Evolutionary conservation across 2,113 vertebrate genomes (phyloP).

Genomic region (Antennarius striatus): DNA sequence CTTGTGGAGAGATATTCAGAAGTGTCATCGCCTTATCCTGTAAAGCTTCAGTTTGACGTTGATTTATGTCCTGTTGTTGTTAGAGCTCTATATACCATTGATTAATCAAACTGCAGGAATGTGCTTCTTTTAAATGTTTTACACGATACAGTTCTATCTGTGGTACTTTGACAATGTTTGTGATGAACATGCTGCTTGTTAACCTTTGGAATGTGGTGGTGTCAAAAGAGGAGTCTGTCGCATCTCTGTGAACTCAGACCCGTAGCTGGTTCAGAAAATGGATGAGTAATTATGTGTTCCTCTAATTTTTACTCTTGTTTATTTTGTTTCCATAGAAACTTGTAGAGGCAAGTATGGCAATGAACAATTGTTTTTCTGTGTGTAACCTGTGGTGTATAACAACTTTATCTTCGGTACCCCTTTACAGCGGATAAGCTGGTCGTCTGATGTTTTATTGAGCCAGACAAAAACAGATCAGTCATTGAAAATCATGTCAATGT

Average conservation of each 20-base stretch:
- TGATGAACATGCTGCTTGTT: slow-evolving; percentile 22
- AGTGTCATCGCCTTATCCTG: slow-evolving; percentile 52
- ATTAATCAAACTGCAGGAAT: slow-evolving; percentile 3
- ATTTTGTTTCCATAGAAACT: slow-evolving; percentile 96
- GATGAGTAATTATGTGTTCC: slow-evolving; percentile 42
- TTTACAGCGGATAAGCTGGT: slow-evolving; percentile 29
- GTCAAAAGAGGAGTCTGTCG: slow-evolving; percentile 25
- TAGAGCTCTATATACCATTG: slow-evolving; percentile 1
- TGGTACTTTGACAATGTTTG: slow-evolving; percentile 25
- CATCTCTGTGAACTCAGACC: slow-evolving; percentile 40
- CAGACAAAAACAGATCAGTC: no score
- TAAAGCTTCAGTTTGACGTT: slow-evolving; percentile 71
- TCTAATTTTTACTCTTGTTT: slow-evolving; percentile 84
- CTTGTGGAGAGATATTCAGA: background rate
- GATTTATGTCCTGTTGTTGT: slow-evolving; percentile 16
- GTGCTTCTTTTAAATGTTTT: slow-evolving; percentile 21
- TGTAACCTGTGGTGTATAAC: slow-evolving; percentile 73
- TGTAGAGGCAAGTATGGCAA: slow-evolving; percentile 95
- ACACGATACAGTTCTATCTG: slow-evolving; percentile 21
- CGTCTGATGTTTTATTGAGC: no score
- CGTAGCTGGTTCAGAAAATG: slow-evolving; percentile 28
- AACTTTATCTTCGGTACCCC: slow-evolving; percentile 71
- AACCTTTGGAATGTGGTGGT: slow-evolving; percentile 3
- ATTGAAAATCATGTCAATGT: no score
- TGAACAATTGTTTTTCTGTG: slow-evolving; percentile 70